Percentiles rank a stretch among this genome's conserved stretches.
phyloP scores from a whole-genome alignment of 2,888 invertebrate species.

The Lacanobia wlatinum region DNA sequence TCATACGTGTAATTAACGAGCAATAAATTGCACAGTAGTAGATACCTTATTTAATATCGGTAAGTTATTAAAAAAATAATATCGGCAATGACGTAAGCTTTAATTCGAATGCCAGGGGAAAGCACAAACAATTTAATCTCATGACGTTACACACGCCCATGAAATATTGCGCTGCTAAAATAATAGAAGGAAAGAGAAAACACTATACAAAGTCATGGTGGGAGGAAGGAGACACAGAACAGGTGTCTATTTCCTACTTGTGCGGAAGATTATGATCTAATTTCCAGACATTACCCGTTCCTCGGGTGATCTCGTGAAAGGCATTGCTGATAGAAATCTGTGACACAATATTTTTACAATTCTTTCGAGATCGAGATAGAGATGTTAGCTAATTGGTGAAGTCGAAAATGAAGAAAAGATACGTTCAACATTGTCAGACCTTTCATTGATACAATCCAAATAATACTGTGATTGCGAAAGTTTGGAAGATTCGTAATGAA shows the following conservation, averaged over 20 bases:
- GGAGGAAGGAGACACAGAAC: conserved; percentile 69
- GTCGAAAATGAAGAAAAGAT: neutral
- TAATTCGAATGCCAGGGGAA: conserved; percentile 59
- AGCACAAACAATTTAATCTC: conserved; percentile 57
- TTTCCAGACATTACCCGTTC: conserved; percentile 76
- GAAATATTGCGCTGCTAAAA: conserved; percentile 56
- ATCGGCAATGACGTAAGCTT: conserved; percentile 44
- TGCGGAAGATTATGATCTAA: conserved; percentile 82
- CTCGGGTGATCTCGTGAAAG: conserved; percentile 77
- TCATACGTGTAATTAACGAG: conserved; percentile 1
- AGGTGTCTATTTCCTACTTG: conserved; percentile 74
- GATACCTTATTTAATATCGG: conserved; percentile 13
- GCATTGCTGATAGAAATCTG: conserved; percentile 63
- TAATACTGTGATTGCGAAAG: conserved; percentile 1
- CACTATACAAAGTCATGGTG: conserved; percentile 59
- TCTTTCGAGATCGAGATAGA: conserved; percentile 37
- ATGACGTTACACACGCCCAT: conserved; percentile 47
- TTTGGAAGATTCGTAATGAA: neutral
- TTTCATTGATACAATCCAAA: conserved; percentile 22
- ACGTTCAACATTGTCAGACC: neutral
- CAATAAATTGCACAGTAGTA: conserved; percentile 2
- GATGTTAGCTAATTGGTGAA: conserved; percentile 23
- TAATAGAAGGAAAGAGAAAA: conserved; percentile 65
- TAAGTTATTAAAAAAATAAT: conserved; percentile 29
- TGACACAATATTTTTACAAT: conserved; percentile 67